Evolutionary conservation across 2,888 invertebrate species (phyloP).

Genomic region (Coremacera marginata): DNA sequence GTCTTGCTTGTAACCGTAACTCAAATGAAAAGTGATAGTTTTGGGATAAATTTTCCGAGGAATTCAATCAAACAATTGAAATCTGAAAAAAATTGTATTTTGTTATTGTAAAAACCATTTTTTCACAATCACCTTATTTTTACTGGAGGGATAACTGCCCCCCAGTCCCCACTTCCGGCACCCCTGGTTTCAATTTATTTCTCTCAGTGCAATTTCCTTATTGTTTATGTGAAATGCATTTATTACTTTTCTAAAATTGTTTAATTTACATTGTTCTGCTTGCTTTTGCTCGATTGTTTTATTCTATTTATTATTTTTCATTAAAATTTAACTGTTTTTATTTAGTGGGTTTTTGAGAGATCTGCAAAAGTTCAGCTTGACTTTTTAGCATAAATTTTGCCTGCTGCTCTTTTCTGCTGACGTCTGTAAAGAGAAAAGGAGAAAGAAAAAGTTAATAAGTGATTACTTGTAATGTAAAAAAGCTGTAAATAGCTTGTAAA

Average conservation of each 20-base stretch:
- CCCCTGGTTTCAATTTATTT: not conserved
- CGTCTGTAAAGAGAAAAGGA: slow-evolving; percentile 55
- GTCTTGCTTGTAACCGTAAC: no score
- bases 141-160: no score
- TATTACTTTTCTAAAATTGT: not conserved
- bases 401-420: slow-evolving; percentile 55
- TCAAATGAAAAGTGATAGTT: no score
- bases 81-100: no score
- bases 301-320: not conserved
- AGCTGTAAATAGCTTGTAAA: no score
- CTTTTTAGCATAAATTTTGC: slow-evolving; percentile 28
- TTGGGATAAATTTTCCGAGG: no score
- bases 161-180: no score
- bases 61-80: no score
- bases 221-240: not conserved
- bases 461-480: no score
- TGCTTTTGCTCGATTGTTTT: not conserved
- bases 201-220: not conserved
- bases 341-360: not conserved
- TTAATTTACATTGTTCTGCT: not conserved
- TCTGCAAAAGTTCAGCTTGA: not conserved
- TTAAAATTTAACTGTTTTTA: not conserved
- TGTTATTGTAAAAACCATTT: no score
- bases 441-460: slow-evolving; percentile 26
- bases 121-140: no score